These are phyloP conservation scores for Paracyclopina nana DNA, from an alignment of 1,140 invertebrate species.

Conservation along the genomic window DNA sequence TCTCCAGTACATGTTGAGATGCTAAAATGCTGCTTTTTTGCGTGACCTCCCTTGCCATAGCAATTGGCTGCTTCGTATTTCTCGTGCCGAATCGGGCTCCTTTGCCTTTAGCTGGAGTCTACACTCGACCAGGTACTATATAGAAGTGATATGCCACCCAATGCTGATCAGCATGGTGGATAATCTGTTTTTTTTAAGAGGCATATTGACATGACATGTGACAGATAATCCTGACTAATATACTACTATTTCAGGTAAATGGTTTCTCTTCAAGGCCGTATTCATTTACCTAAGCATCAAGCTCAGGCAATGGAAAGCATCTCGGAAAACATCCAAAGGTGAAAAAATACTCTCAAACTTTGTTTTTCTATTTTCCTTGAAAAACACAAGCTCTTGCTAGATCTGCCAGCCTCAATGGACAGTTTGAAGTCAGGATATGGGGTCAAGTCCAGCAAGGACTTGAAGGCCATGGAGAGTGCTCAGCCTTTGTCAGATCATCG, in stretches of 20 bases:
- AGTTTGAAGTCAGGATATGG: conserved; percentile 27
- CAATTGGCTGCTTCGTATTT: no score
- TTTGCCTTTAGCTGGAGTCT: no score
- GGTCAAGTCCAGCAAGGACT: conserved; percentile 27
- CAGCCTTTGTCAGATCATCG: conserved; percentile 37
- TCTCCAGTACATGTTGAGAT: no score
- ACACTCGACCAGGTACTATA: no score
- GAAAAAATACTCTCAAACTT: background rate
- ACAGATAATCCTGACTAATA: no score
- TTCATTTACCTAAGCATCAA: background rate
- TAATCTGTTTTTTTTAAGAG: no score
- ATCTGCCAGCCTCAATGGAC: conserved; percentile 19
- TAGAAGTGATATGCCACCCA: no score
- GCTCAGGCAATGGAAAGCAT: background rate
- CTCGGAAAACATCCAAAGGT: background rate
- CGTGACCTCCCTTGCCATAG: no score
- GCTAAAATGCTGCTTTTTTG: no score
- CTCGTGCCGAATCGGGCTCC: no score
- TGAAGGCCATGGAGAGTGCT: conserved; percentile 35
- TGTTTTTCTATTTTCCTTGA: background rate
- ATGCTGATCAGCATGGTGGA: no score
- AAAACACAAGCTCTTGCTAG: background rate
- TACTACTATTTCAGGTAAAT: background rate
- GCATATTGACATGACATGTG: no score
- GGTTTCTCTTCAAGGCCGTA: background rate